Evolutionary conservation across 2,888 invertebrate genomes (phyloP), one percentile per base, ranked within the genome.

Genomic region (Adineta ricciae): DNA sequence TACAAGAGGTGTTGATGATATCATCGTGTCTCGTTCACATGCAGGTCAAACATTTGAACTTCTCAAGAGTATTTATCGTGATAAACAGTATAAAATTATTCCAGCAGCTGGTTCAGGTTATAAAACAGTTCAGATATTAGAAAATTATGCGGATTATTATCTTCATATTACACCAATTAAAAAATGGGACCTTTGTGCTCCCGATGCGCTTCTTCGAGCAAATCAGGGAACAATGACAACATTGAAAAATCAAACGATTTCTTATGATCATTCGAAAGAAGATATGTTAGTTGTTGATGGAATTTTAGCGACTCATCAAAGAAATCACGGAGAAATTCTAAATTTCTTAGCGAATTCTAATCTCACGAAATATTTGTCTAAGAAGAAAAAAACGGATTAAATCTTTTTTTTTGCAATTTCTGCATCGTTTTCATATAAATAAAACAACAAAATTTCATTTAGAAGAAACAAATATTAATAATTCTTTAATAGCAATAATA

Each of bases 161-260:
- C 91, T 97, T 16, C 99, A 99, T 89, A 93, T 93, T 9, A 97
- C 97, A 0, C 92, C 93, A 38, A 98, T 99, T 73, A 98, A 98
- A 89, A 99, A 99, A 90, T 99, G 99, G 99, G 98, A 99, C 89
- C 93, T 97, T 38, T 99, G 98, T 88, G 96, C 98, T 2, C 93
- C 86, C n/a, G 84, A 93, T 86, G 92, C 94, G 0, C 86, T 89
- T 83, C 36, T 86, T n/a, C 88, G 88, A 86, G 88, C 89, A 8
- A 91, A 95, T 0, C 93, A 93, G 72, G 96, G 96, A 38, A 92
- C 92, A 89, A 94, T 96, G 94, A 94, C 94, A 0, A 94, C 94
- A 0, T 90, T 93, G 16, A 91, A 92, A 86, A 93, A 94, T 84
- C 91, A 93, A 50, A 87, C 89, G 16, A 93, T 96, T 38, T 92